These are phyloP conservation scores for Semotilus atromaculatus DNA, from an alignment of 2,797 vertebrate genomes.

Conservation along the genomic window DNA sequence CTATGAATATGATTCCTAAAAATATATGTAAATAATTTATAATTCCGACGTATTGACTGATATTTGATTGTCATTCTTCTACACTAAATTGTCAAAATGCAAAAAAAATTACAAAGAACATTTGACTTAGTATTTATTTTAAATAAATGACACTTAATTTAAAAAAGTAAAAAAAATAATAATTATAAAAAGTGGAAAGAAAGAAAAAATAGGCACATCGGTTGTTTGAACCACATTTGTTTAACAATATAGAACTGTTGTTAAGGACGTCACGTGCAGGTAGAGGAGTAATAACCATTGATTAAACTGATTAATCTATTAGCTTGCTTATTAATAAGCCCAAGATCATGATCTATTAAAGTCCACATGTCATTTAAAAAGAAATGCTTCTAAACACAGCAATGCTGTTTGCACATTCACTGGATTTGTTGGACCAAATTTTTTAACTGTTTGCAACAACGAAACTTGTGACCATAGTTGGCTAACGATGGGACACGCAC, in stretches of 20 bases:
- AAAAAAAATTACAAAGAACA: not conserved
- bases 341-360: not conserved
- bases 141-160: not conserved
- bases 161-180: too few relatives aligned
- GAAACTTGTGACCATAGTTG: not conserved
- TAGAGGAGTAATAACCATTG: not conserved
- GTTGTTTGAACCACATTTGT: not conserved
- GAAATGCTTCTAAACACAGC: not conserved
- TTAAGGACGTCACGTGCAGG: too few relatives aligned
- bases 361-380: not conserved
- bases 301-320: not conserved
- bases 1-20: not conserved
- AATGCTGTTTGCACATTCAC: not conserved
- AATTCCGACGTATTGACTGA: not conserved
- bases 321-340: too few relatives aligned
- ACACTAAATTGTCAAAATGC: not conserved
- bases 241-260: not conserved
- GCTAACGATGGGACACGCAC: not conserved
- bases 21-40: not conserved
- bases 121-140: not conserved
- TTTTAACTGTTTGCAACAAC: not conserved
- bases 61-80: not conserved
- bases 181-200: not conserved
- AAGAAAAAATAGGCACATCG: not conserved
- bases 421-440: not conserved